Base-by-base conservation (phyloP, 2,888 invertebrate genomes). In the Plebejus melissa region DNA sequence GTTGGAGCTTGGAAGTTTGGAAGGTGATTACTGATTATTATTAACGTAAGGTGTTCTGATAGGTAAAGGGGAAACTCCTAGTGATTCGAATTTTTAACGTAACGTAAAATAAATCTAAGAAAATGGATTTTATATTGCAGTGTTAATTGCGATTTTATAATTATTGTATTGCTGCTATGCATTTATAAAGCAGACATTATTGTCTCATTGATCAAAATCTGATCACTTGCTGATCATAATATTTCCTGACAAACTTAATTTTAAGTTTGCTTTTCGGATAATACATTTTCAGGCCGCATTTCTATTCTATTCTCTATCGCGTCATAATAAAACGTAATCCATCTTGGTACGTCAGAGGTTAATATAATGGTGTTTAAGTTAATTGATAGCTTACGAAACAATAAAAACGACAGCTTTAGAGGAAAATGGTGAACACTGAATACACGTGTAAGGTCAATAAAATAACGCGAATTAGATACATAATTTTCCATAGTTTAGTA, bases 341-440 rank as follows among this genome's bases (percentile, higher is more conserved):
- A 28, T 60, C 60, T 60, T 60, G 60, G 7, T 60, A 60, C 28
- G 60, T 60, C 60, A 60, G 28, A 60, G 28, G 60, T 60, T 60
- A 60, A 60, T 60, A 28, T 60, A 28, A 60, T 60, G 28, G 28
- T 9, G 28, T 60, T 28, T 28, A 60, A 60, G 22, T 28, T 60
- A 60, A 60, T 28, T 60, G 60, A 60, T 60, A 28, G 60, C 28
- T 60, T 60, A 28, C 11, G 28, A 11, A 22, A 60, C 28, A 11
- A 28, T 28, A 60, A 3, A 28, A 60, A 60, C 28, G 6, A 28
- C 60, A 28, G 7, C 58, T 58, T 22, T 22, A 22, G 22, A 22
- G 13, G n/a, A 16, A 54, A 54, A 16, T 54, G 13, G 16, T 54
- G 50, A 54, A 54, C 11, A 54, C 50, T 54, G 50, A 54, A 54